Conservation (phyloP, 1,140 invertebrate genomes). For the Drosophila takahashii region DNA sequence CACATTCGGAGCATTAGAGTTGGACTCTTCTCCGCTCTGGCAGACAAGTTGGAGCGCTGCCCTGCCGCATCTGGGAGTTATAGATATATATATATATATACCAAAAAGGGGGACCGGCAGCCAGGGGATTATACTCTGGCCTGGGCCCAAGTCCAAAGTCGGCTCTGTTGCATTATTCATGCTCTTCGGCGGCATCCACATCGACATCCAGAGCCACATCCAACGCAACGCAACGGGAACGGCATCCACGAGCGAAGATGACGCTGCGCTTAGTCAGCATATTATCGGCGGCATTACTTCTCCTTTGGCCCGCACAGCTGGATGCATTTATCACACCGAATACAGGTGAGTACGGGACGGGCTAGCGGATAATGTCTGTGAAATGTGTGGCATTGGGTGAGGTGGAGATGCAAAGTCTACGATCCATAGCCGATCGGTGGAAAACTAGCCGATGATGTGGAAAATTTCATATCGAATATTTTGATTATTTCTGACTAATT, state of each 20-base stretch:
- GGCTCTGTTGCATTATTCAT: constrained; percentile 65
- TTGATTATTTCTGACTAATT: too few species aligned
- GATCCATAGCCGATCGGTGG: neutral
- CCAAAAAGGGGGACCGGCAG: neutral
- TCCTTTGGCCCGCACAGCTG: constrained; percentile 76
- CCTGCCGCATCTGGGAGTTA: constrained; percentile 16
- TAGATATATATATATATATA: constrained; percentile 10
- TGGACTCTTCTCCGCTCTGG: constrained; percentile 6
- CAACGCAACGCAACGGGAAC: constrained; percentile 53
- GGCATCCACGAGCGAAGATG: constrained; percentile 51
- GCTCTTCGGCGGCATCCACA: constrained; percentile 35
- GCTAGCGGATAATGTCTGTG: constrained; percentile 18
- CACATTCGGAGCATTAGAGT: constrained; percentile 75
- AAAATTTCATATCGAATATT: neutral
- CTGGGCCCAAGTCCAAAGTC: constrained; percentile 13
- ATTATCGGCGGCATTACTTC: constrained; percentile 65
- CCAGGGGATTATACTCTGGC: neutral
- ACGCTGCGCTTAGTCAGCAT: constrained; percentile 79
- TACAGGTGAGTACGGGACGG: constrained; percentile 57
- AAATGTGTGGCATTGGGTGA: constrained; percentile 37
- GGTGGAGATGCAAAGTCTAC: neutral
- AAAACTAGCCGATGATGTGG: constrained; percentile 15
- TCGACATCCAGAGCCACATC: neutral
- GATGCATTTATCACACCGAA: constrained; percentile 79
- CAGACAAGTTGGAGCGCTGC: constrained; percentile 34